Percentiles rank a stretch among this genome's conserved stretches.
Conservation (phyloP, 2,113 vertebrate genomes). For the Hypocryptadius cinnamomeus region DNA sequence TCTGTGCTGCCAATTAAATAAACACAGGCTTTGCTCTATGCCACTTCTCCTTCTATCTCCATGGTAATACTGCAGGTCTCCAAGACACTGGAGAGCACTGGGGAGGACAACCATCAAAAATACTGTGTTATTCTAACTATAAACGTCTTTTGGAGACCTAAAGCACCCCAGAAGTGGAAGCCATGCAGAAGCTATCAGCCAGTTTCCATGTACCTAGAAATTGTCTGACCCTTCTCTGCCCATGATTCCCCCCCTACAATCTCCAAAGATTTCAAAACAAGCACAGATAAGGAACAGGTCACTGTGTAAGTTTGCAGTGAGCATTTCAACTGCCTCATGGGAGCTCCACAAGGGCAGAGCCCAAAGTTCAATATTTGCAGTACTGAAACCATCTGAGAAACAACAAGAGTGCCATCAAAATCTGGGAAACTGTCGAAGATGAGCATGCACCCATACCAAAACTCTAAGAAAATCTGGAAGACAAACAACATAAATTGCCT, state of each 20-base stretch:
- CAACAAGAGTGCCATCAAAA: background rate
- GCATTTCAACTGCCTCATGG: background rate
- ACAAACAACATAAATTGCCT: background rate
- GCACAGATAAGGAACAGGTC: background rate
- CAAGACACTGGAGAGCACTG: background rate
- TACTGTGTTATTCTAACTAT: background rate
- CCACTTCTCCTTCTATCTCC: background rate
- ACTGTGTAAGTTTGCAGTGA: background rate
- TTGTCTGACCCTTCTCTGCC: background rate
- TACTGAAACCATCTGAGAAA: background rate
- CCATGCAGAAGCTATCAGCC: background rate
- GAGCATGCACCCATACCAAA: background rate
- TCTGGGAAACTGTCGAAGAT: background rate
- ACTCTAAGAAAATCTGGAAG: background rate
- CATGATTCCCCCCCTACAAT: background rate
- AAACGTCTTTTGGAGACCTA: background rate
- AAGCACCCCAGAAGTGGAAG: background rate
- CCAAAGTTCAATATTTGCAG: background rate
- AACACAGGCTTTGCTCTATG: background rate
- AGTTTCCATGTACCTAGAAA: background rate
- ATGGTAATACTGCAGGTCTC: background rate
- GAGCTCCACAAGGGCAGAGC: background rate
- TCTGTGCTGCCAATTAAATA: background rate
- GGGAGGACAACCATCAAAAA: background rate
- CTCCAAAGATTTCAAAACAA: background rate